Conservation (phyloP, 2,797 vertebrate genomes). For the Glyptemys insculpta region DNA sequence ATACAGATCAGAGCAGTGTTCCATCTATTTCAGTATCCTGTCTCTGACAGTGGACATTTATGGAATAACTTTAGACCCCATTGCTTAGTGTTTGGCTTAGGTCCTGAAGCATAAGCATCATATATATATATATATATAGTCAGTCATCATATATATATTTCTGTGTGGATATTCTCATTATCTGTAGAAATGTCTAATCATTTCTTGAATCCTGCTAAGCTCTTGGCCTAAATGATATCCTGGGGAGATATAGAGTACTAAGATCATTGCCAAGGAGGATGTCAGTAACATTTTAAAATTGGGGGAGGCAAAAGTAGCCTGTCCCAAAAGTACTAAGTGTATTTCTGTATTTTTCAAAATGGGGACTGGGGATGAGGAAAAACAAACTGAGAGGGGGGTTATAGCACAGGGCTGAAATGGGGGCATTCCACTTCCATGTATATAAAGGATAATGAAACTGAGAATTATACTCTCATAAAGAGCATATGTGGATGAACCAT, state of each 20-base stretch:
- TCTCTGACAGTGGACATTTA: background rate
- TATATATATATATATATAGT: no score
- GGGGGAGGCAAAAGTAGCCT: background rate
- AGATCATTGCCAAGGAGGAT: background rate
- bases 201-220: background rate
- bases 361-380: background rate
- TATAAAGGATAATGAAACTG: no score
- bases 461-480: no score
- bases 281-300: background rate
- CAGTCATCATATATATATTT: no score
- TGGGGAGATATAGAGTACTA: background rate
- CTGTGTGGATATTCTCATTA: background rate
- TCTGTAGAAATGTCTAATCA: background rate
- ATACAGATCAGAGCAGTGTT: background rate
- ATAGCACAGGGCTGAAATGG: background rate
- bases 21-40: background rate
- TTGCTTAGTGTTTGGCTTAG: no score
- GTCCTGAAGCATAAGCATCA: background rate
- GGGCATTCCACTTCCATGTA: no score
- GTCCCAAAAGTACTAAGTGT: background rate
- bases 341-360: background rate
- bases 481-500: background rate
- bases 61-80: background rate
- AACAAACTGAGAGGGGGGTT: background rate
- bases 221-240: background rate